Conservation (phyloP, 2,113 vertebrate genomes). For the Ovis canadensis region DNA sequence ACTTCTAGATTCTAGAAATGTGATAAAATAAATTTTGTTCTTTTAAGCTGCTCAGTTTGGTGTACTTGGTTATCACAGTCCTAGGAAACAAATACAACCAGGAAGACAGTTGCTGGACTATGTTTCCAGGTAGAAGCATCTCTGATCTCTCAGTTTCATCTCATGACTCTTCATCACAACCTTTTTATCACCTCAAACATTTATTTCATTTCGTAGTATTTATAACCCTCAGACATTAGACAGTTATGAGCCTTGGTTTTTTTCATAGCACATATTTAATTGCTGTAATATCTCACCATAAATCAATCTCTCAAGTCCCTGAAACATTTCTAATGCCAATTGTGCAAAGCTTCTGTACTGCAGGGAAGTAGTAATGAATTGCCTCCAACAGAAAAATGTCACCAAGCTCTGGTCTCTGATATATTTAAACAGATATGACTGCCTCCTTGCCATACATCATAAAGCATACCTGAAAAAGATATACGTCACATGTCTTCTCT, state of each 20-base stretch:
- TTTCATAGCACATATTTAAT: not conserved
- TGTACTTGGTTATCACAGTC: not conserved
- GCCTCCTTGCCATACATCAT: not conserved
- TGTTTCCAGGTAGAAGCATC: not conserved
- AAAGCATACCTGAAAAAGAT: not conserved
- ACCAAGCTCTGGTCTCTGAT: not conserved
- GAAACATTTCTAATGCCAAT: conserved; percentile 10
- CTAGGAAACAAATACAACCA: not conserved
- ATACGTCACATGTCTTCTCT: not conserved
- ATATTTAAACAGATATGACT: conserved; percentile 13
- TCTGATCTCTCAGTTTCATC: not conserved
- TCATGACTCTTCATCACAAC: not conserved
- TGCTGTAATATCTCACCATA: not conserved
- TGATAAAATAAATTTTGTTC: not conserved
- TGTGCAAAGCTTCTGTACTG: not conserved
- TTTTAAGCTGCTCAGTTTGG: not conserved
- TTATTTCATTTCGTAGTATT: not conserved
- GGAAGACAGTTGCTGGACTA: not conserved
- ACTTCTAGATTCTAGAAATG: not conserved
- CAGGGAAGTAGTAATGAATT: conserved; percentile 23
- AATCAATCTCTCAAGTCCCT: not conserved
- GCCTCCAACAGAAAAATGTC: not conserved
- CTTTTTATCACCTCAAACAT: not conserved
- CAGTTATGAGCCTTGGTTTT: not conserved
- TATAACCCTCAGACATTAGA: not conserved